These are phyloP conservation scores for Halocynthia roretzi DNA, from an alignment of 23 tunicate species.

Conservation along the genomic window DNA sequence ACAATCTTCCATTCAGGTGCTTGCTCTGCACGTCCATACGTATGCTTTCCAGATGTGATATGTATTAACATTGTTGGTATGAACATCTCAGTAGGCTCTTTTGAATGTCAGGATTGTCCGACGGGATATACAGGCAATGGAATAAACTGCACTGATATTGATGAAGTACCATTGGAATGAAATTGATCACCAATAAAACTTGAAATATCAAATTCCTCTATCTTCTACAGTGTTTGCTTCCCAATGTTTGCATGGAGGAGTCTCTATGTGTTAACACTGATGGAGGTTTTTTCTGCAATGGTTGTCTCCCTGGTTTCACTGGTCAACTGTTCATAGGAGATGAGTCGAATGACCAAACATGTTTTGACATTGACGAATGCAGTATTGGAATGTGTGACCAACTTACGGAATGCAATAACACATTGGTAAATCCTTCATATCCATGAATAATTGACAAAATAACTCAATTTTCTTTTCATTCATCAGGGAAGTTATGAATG, in stretches of 20 bases:
- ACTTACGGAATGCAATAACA: no score
- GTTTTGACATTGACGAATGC: conserved; percentile 40
- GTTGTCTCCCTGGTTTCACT: conserved; percentile 18
- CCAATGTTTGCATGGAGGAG: conserved; percentile 6
- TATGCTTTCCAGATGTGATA: conserved; percentile 20
- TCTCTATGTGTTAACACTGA: conserved; percentile 1
- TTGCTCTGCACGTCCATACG: background rate
- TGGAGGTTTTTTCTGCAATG: conserved; percentile 21
- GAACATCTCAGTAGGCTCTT: conserved; percentile 1
- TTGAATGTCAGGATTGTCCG: conserved; percentile 17
- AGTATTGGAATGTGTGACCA: background rate
- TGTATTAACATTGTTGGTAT: conserved; percentile 13
- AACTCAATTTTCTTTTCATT: no score
- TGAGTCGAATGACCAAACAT: conserved; percentile 3
- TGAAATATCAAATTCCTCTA: no score
- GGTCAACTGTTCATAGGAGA: conserved; percentile 20
- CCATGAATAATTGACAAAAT: background rate
- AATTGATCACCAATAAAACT: no score
- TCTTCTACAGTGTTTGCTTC: background rate
- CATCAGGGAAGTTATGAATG: conserved; percentile 20
- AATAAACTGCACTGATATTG: conserved; percentile 10
- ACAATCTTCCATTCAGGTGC: conserved; percentile 4
- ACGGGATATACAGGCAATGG: conserved; percentile 25
- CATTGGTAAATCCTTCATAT: background rate
- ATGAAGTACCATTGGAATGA: conserved; percentile 11